These are phyloP conservation scores for Quadroppia sp. DNA, from an alignment of 2,888 invertebrate species.

Conservation along the genomic window DNA sequence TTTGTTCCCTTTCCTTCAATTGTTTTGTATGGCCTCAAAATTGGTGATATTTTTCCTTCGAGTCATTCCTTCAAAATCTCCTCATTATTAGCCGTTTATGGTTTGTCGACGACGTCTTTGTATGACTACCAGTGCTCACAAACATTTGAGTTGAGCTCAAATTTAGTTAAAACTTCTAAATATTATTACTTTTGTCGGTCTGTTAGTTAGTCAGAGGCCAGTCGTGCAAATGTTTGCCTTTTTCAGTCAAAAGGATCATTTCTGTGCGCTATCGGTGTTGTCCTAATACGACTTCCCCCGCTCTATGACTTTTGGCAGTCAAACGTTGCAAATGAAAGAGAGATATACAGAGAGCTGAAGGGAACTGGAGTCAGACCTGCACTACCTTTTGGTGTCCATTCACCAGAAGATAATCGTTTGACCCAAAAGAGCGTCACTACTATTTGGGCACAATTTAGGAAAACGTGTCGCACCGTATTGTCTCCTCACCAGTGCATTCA, in stretches of 20 bases:
- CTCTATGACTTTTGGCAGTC: background rate
- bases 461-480: slow-evolving; percentile 5
- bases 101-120: too few species aligned
- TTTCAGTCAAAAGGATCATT: slow-evolving; percentile 5
- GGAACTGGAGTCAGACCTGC: background rate
- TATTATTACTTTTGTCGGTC: background rate
- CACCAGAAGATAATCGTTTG: slow-evolving; percentile 38
- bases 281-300: background rate
- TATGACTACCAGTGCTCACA: too few species aligned
- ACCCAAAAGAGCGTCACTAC: background rate
- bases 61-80: too few species aligned
- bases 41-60: background rate
- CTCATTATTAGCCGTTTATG: background rate
- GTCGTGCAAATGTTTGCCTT: slow-evolving; percentile 10
- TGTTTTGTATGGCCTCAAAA: background rate
- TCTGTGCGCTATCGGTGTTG: background rate
- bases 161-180: background rate
- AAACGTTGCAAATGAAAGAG: background rate
- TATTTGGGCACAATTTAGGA: background rate
- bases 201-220: background rate
- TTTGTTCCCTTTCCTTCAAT: background rate
- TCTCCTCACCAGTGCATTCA: background rate
- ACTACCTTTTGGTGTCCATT: slow-evolving; percentile 35
- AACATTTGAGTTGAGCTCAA: background rate
- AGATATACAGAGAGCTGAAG: background rate